These are phyloP conservation scores for Marmota flaviventris DNA, from an alignment of 2,113 vertebrate species.

Conservation along the genomic window DNA sequence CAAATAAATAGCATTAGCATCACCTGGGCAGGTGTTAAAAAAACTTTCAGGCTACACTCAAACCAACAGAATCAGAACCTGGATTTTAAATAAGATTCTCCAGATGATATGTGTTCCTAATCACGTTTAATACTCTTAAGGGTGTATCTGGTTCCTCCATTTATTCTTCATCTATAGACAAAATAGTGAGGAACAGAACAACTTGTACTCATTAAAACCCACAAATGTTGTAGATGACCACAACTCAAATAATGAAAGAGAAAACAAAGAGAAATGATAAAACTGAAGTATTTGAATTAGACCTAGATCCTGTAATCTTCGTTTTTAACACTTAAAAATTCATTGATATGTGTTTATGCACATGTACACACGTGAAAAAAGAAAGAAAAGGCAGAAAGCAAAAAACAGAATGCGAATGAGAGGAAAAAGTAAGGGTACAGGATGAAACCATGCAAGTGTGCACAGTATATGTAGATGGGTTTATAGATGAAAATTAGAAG, in stretches of 20 bases:
- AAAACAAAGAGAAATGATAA: neutral
- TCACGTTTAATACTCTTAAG: conserved; percentile 2
- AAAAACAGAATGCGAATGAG: neutral
- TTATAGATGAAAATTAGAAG: neutral
- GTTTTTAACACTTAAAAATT: conserved; percentile 41
- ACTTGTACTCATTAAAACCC: conserved; percentile 36
- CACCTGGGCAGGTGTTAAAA: neutral
- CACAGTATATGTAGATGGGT: neutral
- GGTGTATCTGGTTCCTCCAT: neutral
- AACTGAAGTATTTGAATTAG: conserved; percentile 2
- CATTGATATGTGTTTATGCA: neutral
- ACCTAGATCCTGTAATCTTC: neutral
- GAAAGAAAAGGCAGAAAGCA: neutral
- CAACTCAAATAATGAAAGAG: conserved; percentile 50
- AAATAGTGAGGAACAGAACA: conserved; percentile 28
- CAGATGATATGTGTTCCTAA: neutral
- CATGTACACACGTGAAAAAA: neutral
- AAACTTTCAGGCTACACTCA: neutral
- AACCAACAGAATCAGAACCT: neutral
- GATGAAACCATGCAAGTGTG: neutral
- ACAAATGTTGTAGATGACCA: conserved; percentile 10
- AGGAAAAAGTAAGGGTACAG: neutral
- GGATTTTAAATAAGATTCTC: conserved; percentile 14
- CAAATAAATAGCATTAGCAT: neutral
- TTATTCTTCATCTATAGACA: conserved; percentile 47